These are phyloP conservation scores for Hemiscyllium ocellatum DNA, from an alignment of 2,113 vertebrate genomes.

Conservation along the genomic window DNA sequence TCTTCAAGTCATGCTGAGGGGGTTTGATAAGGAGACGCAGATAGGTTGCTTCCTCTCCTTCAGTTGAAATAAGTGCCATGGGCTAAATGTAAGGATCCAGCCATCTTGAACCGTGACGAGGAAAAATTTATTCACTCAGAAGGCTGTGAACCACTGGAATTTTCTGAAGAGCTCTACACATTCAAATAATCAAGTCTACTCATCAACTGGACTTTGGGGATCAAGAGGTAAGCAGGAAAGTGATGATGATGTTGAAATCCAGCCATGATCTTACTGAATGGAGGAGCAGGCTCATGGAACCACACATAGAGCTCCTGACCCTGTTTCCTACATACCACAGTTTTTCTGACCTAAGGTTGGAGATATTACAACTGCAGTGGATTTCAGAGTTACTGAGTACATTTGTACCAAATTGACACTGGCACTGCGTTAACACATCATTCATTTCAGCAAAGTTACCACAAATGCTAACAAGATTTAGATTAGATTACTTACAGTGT, in stretches of 20 bases:
- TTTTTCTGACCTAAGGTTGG: neutral
- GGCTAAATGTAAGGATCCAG: too few species aligned
- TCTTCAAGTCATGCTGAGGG: neutral
- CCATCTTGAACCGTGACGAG: neutral
- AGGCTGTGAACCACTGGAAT: neutral
- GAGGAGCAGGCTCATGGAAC: neutral
- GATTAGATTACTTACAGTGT: too few species aligned
- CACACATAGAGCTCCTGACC: neutral
- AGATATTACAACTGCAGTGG: neutral
- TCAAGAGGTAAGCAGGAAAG: neutral
- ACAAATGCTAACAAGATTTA: too few species aligned
- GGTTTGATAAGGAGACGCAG: neutral
- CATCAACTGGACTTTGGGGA: neutral
- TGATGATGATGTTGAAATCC: neutral
- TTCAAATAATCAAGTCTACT: neutral
- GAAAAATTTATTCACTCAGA: neutral
- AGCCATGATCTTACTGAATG: neutral
- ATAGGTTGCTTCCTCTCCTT: too few species aligned
- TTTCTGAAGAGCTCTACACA: neutral
- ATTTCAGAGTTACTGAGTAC: neutral
- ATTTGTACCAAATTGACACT: neutral
- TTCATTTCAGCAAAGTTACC: too few species aligned
- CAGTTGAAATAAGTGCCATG: neutral
- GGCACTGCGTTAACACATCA: neutral
- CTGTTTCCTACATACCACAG: neutral